Evolutionary conservation across 2,888 invertebrate genomes (phyloP).

Genomic region (Pseudeuparius sepicola): DNA sequence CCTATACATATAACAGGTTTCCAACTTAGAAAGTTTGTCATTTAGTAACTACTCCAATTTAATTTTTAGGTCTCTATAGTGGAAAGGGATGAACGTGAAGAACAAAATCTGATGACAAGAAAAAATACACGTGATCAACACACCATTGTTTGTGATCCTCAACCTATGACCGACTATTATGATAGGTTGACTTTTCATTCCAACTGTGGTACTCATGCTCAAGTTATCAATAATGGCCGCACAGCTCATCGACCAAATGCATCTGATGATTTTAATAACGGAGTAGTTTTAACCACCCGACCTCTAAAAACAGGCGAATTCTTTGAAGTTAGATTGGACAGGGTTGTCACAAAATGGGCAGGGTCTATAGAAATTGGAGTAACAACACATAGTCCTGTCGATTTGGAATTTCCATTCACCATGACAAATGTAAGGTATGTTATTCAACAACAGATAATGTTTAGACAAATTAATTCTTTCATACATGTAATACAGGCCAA

Average conservation of each 20-base stretch:
- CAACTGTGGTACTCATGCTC: slow-evolving; percentile 86
- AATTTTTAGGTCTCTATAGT: slow-evolving; percentile 63
- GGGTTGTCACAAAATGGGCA: slow-evolving; percentile 89
- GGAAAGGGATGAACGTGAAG: slow-evolving; percentile 69
- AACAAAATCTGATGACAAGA: slow-evolving; percentile 62
- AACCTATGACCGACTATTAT: slow-evolving; percentile 41
- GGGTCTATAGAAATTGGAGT: slow-evolving; percentile 91
- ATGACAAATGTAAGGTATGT: slow-evolving; percentile 81
- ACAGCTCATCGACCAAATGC: slow-evolving; percentile 91
- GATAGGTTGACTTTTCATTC: slow-evolving; percentile 81
- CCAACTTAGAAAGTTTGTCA: too few relatives aligned
- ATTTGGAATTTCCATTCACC: slow-evolving; percentile 82
- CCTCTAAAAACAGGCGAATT: slow-evolving; percentile 79
- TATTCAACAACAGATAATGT: too few relatives aligned
- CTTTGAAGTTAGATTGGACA: slow-evolving; percentile 83
- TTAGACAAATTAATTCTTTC: too few relatives aligned
- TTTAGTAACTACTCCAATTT: too few relatives aligned
- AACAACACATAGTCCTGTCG: slow-evolving; percentile 81
- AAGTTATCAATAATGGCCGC: slow-evolving; percentile 48
- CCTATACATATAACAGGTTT: too few relatives aligned
- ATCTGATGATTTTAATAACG: slow-evolving; percentile 88
- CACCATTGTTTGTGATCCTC: slow-evolving; percentile 37
- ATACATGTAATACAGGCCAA: too few relatives aligned
- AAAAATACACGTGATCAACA: slow-evolving; percentile 50
- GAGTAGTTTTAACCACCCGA: slow-evolving; percentile 81